phyloP scores from a whole-genome alignment of 64 coral and sea anemone genomes.

The Montipora foliosa region DNA sequence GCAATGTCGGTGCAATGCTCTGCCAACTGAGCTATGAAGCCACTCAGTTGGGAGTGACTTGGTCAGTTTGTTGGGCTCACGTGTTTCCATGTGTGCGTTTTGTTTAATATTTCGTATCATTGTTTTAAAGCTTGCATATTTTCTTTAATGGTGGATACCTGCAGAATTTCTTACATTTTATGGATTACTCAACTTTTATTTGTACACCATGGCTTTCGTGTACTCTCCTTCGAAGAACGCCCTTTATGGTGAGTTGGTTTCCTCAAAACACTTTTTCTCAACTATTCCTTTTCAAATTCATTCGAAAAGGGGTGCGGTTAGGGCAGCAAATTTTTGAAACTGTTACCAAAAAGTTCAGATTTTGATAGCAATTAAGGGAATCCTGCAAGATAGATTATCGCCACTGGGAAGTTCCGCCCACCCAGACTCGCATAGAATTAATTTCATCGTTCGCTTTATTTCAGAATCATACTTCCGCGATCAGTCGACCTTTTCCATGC shows the following conservation, averaged over 20 bases:
- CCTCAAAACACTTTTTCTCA: neutral
- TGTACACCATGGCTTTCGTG: conserved; percentile 97
- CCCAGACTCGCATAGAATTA: neutral
- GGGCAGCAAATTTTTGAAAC: no score
- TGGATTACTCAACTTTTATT: conserved; percentile 93
- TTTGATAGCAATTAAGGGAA: no score
- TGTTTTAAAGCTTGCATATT: neutral
- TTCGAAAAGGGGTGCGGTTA: no score
- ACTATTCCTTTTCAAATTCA: no score
- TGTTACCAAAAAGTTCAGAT: no score
- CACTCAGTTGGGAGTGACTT: no score
- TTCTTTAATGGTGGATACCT: conserved; percentile 80
- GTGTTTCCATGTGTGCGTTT: neutral
- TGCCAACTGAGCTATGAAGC: no score
- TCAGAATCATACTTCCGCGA: conserved; percentile 95
- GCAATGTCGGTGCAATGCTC: no score
- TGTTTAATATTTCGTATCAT: neutral
- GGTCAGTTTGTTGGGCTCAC: no score
- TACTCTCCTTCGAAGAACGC: conserved; percentile 97
- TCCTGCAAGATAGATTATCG: no score
- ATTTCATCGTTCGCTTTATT: neutral
- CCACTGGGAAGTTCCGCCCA: no score
- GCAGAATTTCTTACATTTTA: conserved; percentile 97
- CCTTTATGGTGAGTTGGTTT: conserved; percentile 66
- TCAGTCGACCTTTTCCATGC: conserved; percentile 94